Conservation (phyloP, 2,888 invertebrate species). For the Ennomos erosarius region DNA sequence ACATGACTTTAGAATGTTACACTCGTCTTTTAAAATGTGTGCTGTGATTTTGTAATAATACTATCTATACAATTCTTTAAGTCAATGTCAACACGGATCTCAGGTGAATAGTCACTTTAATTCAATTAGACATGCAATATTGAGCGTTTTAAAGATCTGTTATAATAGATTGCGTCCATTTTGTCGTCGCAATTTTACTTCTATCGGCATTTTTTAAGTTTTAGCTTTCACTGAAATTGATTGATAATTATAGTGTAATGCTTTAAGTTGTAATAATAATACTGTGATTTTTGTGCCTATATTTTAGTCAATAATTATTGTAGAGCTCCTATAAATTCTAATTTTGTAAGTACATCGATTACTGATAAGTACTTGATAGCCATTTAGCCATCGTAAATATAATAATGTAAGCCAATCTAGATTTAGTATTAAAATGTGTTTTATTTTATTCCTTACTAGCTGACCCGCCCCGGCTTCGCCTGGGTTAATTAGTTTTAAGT, state of each 20-base stretch:
- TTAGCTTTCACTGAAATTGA: too few species aligned
- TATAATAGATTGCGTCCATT: too few species aligned
- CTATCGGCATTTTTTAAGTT: too few species aligned
- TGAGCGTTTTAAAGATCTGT: too few species aligned
- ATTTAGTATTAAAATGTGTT: background rate
- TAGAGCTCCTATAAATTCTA: slow-evolving; percentile 1
- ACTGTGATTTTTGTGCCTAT: slow-evolving; percentile 73
- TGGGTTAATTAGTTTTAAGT: too few species aligned
- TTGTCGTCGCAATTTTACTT: too few species aligned
- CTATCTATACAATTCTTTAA: background rate
- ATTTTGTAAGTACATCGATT: background rate
- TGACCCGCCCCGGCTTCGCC: too few species aligned
- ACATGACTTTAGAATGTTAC: background rate
- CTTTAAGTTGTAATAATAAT: slow-evolving; percentile 7
- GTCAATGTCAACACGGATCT: slow-evolving; percentile 26
- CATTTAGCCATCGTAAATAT: too few species aligned
- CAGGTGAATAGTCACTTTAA: slow-evolving; percentile 15
- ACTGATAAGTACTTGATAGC: background rate
- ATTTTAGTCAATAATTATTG: slow-evolving; percentile 68
- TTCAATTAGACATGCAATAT: background rate
- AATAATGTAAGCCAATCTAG: background rate
- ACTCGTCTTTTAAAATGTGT: background rate
- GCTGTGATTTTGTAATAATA: slow-evolving; percentile 25
- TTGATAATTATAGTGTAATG: slow-evolving; percentile 1
- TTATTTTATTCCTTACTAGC: background rate